Evolutionary conservation across 2,797 vertebrate species (phyloP), one percentile per base, ranked within the genome.

Genomic region (Chelon auratus): DNA sequence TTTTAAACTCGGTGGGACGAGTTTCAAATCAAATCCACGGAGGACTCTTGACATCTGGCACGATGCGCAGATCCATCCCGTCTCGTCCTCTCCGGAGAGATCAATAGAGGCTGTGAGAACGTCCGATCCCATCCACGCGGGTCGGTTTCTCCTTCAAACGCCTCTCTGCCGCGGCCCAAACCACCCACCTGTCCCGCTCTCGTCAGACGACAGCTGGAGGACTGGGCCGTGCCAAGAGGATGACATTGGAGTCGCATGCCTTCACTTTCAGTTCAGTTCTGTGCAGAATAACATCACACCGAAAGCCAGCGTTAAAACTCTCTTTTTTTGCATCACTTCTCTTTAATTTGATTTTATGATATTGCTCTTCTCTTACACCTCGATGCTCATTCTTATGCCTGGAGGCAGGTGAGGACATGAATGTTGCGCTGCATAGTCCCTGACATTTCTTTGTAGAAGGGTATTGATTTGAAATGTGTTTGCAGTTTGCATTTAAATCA

Each of bases 31-130:
- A 68, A 80, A 76, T 26, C 14, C 9, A 20, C 60, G 5, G 45
- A 80, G 62, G 68, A 71, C 63, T 86, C 75, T 33, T 65, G 81
- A 87, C 85, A 87, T 86, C 72, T 87, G 88, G 78, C 71, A 47
- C 56, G 26, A 61, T 63, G 45, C 17, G 66, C 37, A 77, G 62
- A 84, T 77, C 65, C 72, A 67, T 87, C 86, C 45, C 42, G 52
- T 77, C 81, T 70, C 78, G 30, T 33, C 24, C 60, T 63, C 69
- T 85, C 73, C 79, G 48, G 63, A 75, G 74, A 83, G 90, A 91
- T 92, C 90, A 76, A 89, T 87, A 80, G 22, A 82, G 73, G 14
- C 78, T 56, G 83, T 61, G 79, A 81, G 77, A 78, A 83, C 78
- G 81, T 85, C 79, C 63, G 78, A 67, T 86, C 66, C 54, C 67